phyloP scores from a whole-genome alignment of 92 coral and sea anemone genomes.

The Heliopora coerulea region DNA sequence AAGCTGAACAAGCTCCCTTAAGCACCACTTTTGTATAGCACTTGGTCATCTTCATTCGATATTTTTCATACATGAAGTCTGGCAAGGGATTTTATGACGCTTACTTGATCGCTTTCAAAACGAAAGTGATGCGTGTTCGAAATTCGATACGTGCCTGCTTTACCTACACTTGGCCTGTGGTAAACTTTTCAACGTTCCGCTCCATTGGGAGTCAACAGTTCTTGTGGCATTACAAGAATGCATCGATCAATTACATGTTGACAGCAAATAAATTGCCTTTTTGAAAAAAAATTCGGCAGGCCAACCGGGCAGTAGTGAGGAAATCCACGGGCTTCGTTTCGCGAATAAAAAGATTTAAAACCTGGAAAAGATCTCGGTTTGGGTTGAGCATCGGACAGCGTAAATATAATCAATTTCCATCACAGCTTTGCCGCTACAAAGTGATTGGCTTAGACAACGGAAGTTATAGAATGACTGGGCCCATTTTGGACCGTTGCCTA shows the following conservation, averaged over 20 bases:
- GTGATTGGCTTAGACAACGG: conserved; percentile 22
- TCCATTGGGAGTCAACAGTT: neutral
- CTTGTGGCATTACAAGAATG: neutral
- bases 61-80: too few species aligned
- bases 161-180: neutral
- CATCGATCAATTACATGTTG: conserved; percentile 39
- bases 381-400: neutral
- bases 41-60: too few species aligned
- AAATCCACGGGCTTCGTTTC: neutral
- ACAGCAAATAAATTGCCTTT: conserved; percentile 20
- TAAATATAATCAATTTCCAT: neutral
- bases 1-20: too few species aligned
- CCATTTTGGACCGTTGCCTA: conserved; percentile 72
- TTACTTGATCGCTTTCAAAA: neutral
- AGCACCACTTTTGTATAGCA: too few species aligned
- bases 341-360: too few species aligned
- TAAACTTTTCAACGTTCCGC: neutral
- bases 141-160: neutral
- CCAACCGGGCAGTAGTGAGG: neutral
- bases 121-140: neutral
- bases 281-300: neutral
- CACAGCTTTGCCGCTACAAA: conserved; percentile 20
- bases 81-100: too few species aligned
- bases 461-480: conserved; percentile 26
- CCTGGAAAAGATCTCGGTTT: neutral